Base-by-base conservation (phyloP, 2,113 vertebrate genomes). In the Oceanodroma tethys region DNA sequence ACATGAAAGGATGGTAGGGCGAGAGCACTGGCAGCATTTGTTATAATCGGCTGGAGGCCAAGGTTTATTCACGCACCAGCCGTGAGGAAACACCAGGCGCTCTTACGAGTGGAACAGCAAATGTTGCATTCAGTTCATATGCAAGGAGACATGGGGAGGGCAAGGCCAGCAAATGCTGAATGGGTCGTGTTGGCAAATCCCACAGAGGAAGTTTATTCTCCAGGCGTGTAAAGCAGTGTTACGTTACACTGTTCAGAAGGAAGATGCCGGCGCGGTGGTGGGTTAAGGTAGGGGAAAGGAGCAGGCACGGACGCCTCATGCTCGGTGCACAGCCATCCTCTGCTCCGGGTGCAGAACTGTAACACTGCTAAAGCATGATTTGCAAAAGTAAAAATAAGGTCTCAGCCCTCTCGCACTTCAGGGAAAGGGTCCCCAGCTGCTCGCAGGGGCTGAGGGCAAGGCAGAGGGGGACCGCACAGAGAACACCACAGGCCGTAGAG, bases 261-360 rank as follows among this genome's bases (percentile, higher is more conserved):
- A n/a, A 50, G 42, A 18, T 17, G 48, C n/a, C 1, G 10, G 42
- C 55, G 52, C 2, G 1, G 19, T 4, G 15, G 14, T 21, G 63
- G 38, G 58, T 47, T 60, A 29, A 21, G 45, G 22, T 10, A 27
- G 26, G n/a, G 20, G 36, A 45, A 58, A 32, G 34, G 16, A 40
- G 58, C 63, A 36, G 52, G 22, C 56, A 18, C 0, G 1, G 30
- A 34, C 0, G 0, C 47, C 47, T 38, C 1, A 0, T 0, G 2
- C 47, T 62, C 10, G 7, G 29, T 5, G 22, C 47, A 22, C 30
- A 29, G 59, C 3, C 2, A 48, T 36, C 56, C 76, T 50, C 13
- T 27, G 36, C 50, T 47, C 16, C 0, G 2, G 43, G 34, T 36
- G 36, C 25, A 55, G 68, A 67, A 23, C 20, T 23, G 23, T 11